These are phyloP conservation scores for Trichogramma evanescens DNA, from an alignment of 2,888 invertebrate species.

Conservation along the genomic window DNA sequence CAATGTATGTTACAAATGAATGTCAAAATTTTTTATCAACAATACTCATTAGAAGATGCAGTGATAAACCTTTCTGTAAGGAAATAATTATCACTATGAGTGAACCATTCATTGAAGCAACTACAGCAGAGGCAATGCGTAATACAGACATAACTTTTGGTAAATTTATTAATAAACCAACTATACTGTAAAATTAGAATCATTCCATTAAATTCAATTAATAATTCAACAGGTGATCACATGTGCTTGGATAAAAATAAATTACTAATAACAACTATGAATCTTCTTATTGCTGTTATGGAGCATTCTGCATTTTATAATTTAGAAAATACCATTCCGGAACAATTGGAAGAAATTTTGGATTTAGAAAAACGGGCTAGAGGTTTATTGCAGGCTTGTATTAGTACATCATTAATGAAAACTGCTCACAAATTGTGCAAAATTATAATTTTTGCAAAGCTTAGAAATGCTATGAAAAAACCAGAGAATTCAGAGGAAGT, in stretches of 20 bases:
- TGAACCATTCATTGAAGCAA: conserved; percentile 53
- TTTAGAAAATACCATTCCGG: conserved; percentile 35
- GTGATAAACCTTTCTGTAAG: conserved; percentile 47
- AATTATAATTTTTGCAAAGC: conserved; percentile 44
- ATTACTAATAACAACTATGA: conserved; percentile 36
- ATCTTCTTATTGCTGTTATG: conserved; percentile 36
- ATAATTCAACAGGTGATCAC: conserved; percentile 21
- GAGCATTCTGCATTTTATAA: conserved; percentile 37
- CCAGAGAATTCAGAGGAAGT: conserved; percentile 19
- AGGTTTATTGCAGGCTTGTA: conserved; percentile 40
- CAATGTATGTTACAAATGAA: conserved; percentile 65
- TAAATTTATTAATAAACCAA: conserved; percentile 3
- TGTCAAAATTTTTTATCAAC: conserved; percentile 57
- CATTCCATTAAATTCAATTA: background rate
- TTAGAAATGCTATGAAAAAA: conserved; percentile 31
- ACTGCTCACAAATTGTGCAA: conserved; percentile 51
- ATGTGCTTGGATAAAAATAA: conserved; percentile 48
- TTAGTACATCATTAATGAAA: conserved; percentile 44
- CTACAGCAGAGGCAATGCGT: background rate
- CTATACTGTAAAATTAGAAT: background rate
- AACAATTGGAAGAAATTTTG: conserved; percentile 34
- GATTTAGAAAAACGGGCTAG: conserved; percentile 38
- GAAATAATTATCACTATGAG: conserved; percentile 54
- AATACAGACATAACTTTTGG: conserved; percentile 4
- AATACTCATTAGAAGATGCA: conserved; percentile 33